Conservation (phyloP, 2,888 invertebrate genomes). For the Lasioglossum leucozonium region DNA sequence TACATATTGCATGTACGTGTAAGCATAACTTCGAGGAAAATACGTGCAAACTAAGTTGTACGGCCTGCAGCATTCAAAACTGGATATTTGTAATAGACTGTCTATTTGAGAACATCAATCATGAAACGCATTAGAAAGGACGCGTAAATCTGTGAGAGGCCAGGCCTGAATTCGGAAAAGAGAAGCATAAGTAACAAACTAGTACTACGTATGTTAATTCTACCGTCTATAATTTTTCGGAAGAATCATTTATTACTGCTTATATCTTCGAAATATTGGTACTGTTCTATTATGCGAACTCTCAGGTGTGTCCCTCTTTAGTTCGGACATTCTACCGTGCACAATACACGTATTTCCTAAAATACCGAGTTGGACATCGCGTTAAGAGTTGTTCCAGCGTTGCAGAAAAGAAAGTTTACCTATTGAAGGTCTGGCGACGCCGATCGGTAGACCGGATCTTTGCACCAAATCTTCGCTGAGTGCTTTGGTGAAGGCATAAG, state of each 20-base stretch:
- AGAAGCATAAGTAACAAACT: not conserved
- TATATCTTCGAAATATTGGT: not conserved
- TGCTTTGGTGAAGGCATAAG: conserved; percentile 98
- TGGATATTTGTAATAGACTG: not conserved
- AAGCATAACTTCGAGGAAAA: too few species aligned
- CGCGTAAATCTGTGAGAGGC: not conserved
- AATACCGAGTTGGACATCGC: not conserved
- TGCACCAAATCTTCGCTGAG: conserved; percentile 94
- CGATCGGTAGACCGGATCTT: conserved; percentile 91
- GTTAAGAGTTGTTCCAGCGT: not conserved
- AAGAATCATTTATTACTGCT: not conserved
- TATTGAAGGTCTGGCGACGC: conserved; percentile 96
- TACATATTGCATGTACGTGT: too few species aligned
- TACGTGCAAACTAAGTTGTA: too few species aligned
- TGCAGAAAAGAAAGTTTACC: conserved; percentile 85
- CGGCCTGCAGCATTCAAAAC: not conserved
- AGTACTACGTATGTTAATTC: not conserved
- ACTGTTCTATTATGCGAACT: too few species aligned
- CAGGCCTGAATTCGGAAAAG: not conserved
- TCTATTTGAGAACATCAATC: not conserved
- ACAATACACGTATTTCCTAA: too few species aligned
- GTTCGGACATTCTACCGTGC: too few species aligned
- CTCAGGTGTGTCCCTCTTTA: too few species aligned
- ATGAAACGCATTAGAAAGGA: conserved; percentile 4
- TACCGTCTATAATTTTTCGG: not conserved